Base-by-base conservation (phyloP, 2,797 vertebrate genomes). In the Chromobotia macracanthus region DNA sequence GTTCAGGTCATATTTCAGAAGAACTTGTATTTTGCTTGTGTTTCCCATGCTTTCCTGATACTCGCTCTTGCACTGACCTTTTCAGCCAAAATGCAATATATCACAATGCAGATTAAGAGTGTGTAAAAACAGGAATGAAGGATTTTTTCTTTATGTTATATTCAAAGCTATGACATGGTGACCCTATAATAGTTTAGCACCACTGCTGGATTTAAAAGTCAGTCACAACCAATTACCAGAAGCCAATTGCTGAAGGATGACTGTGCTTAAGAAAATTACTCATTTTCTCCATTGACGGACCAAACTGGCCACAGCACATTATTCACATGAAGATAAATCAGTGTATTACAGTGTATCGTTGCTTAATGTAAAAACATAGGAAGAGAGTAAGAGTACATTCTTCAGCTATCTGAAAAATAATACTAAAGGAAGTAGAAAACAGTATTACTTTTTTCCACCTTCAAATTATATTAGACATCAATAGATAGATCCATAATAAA, bases 161-260 rank as follows among this genome's bases (percentile, higher is more conserved):
- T 44, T 1, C 10, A 13, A 28, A 23, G 55, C n/a, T 18, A 1
- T 21, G 28, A 65, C 58, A 48, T 63, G 55, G 3, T 13, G 58
- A n/a, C 18, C 53, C 53, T 50, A n/a, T 69, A 64, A 84, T 78
- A 71, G 75, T 41, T 48, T 48, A 68, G 58, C 77, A 74, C 12
- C 21, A 44, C 65, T 80, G 58, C 77, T 77, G 44, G 28, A 83
- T 75, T 81, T 79, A 75, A 18, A 82, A 75, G 81, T 81, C 81
- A 85, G 78, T 50, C 77, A 69, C 5, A 71, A 81, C 28, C 75
- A 83, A 75, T 83, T 79, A 77, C 53, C 41, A 68, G 61, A 66
- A 70, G 46, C 73, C 60, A 80, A 82, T 71, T 82, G 55, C 69
- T 73, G 15, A 68, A 82, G 75, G n/a, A 70, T 68, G 69, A 68